Evolutionary conservation across 2,113 vertebrate species (phyloP).

Genomic region (Bufo gargarizans): DNA sequence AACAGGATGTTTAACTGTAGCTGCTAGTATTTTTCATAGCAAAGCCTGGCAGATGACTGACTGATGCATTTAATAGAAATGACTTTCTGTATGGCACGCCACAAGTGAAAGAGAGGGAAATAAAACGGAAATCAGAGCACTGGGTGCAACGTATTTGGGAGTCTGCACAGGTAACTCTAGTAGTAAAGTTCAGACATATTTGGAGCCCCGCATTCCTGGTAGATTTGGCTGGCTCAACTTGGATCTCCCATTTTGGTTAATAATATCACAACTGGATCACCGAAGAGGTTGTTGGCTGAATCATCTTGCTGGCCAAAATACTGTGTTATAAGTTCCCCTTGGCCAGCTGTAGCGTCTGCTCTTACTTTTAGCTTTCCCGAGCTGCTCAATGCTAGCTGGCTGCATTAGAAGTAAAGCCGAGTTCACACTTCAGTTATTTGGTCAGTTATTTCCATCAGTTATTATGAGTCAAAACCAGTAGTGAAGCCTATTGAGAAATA

Average conservation of each 20-base stretch:
- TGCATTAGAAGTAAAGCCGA: not conserved
- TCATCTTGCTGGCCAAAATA: not conserved
- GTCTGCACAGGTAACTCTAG: not conserved
- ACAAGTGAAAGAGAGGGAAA: not conserved
- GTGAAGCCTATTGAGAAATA: too few relatives aligned
- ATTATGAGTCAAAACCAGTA: too few relatives aligned
- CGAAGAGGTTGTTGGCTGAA: not conserved
- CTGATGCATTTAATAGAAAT: constrained; percentile 39
- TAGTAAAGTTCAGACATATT: not conserved
- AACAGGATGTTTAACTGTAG: constrained; percentile 53
- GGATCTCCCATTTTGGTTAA: not conserved
- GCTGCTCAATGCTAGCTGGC: too few relatives aligned
- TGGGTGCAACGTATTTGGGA: not conserved
- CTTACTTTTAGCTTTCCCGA: not conserved
- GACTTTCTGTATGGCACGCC: constrained; percentile 1
- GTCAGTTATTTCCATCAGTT: too few relatives aligned
- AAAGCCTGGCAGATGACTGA: constrained; percentile 45
- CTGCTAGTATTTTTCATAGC: constrained; percentile 35
- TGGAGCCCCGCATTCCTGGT: not conserved
- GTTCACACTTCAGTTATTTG: too few relatives aligned
- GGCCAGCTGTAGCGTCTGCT: not conserved
- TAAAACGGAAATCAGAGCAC: not conserved
- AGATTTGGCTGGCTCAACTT: not conserved
- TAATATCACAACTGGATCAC: not conserved
- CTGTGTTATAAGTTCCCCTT: too few relatives aligned